Evolutionary conservation across 2,113 vertebrate species (phyloP), one percentile per base, ranked within the genome.

Genomic region (Salvelinus namaycush): DNA sequence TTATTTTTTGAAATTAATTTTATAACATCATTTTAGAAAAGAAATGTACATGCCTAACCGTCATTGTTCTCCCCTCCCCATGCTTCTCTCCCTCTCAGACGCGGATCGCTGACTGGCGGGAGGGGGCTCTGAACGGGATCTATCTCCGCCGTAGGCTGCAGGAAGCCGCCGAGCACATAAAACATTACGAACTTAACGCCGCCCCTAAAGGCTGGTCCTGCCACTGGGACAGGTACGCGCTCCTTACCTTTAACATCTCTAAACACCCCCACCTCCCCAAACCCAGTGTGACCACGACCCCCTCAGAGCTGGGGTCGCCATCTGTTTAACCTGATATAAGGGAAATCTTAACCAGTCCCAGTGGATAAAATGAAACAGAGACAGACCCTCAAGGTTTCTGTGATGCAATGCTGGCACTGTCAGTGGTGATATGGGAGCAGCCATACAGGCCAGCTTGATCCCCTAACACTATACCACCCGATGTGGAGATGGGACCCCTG

Each of bases 201-300:
- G 94, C 97, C 92, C 98, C 98, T 95, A 99, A 99, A 96, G 98
- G 98, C 98, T 99, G 98, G 98, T 98, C 97, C 97, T 99, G 98
- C 97, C 97, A 99, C 97, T 99, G 98, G 98, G 97, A 99, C 98
- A 99, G 98, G 98, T 99, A 99, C 96, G 98, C 94, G 96, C 95
- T 96, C 95, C 96, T 97, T 98, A 95, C 96, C 96, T 97, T 97
- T 98, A 94, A 97, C 96, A 98, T 95, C 96, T 98, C 96, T 97
- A 95, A 97, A 95, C 94, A 88, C 92, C 89, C 89, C 82, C 86
- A 81, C 92, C 89, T 85, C 81, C 89, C 83, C 86, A 81, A 89
- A 83, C 81, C 62, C 76, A 78, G 70, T 94, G 94, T 97, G 95
- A 96, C 95, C 94, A 82, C 87, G n/a, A 83, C 57, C 51, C 77